Conservation (phyloP, 2,797 vertebrate species). For the Serranus cabrilla region DNA sequence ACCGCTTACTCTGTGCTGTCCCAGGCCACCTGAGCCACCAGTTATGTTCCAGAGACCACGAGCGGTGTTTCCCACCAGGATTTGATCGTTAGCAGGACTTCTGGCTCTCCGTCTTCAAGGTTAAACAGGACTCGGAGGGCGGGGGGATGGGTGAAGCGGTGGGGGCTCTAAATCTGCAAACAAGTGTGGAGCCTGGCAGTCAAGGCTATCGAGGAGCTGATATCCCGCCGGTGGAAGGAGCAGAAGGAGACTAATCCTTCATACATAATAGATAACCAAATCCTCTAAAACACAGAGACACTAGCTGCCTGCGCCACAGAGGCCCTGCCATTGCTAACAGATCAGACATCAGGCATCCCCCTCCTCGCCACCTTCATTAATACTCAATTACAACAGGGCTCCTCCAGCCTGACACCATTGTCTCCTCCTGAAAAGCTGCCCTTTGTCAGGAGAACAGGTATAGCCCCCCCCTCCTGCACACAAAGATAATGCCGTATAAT, state of each 20-base stretch:
- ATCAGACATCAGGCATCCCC: slow-evolving; percentile 77
- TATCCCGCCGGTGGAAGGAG: slow-evolving; percentile 72
- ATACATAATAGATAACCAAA: slow-evolving; percentile 89
- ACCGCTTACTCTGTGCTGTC: slow-evolving; percentile 58
- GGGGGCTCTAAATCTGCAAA: slow-evolving; percentile 71
- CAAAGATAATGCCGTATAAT: slow-evolving; percentile 55
- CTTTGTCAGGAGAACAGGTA: slow-evolving; percentile 69
- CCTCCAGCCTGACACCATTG: slow-evolving; percentile 64
- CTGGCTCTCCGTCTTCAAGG: slow-evolving; percentile 76
- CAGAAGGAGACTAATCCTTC: slow-evolving; percentile 84
- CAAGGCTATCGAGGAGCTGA: slow-evolving; percentile 78
- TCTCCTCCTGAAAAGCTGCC: slow-evolving; percentile 67
- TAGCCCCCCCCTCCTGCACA: slow-evolving; percentile 18
- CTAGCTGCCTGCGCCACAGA: slow-evolving; percentile 74
- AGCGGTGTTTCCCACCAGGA: slow-evolving; percentile 60
- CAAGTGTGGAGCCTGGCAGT: slow-evolving; percentile 75
- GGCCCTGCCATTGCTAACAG: slow-evolving; percentile 77
- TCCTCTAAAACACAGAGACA: slow-evolving; percentile 84
- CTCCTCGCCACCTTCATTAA: slow-evolving; percentile 80
- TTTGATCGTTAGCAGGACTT: slow-evolving; percentile 69
- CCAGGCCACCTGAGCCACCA: slow-evolving; percentile 69
- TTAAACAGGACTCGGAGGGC: slow-evolving; percentile 76
- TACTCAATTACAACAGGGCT: slow-evolving; percentile 80
- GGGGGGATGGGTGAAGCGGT: slow-evolving; percentile 17
- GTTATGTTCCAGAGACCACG: slow-evolving; percentile 62